Percentiles rank a stretch among this genome's conserved stretches.
These are phyloP conservation scores for Yasuhikotakia modesta DNA, from an alignment of 2,797 vertebrate species.

Conservation along the genomic window DNA sequence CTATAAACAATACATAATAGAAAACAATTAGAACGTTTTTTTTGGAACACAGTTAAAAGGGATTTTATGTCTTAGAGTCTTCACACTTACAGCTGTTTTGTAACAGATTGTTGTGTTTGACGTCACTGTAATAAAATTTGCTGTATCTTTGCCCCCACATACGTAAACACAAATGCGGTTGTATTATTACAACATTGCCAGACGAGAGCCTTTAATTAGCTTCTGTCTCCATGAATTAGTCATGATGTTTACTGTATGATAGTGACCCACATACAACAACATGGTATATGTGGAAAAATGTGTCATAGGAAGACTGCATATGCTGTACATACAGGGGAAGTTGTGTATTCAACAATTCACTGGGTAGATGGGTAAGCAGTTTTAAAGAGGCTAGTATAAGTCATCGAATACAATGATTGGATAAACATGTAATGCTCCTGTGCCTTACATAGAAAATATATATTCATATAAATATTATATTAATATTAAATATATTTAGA, in stretches of 20 bases:
- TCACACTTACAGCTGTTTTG: conserved; percentile 12
- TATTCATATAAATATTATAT: too few species aligned
- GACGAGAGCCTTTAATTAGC: conserved; percentile 50
- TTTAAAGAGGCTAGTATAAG: too few species aligned
- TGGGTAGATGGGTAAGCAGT: too few species aligned
- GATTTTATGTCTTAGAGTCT: neutral
- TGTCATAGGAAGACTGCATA: conserved; percentile 12
- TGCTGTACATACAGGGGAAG: conserved; percentile 5
- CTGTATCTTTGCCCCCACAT: neutral
- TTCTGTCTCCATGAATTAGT: conserved; percentile 44
- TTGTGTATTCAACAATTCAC: too few species aligned
- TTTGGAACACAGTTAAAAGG: neutral
- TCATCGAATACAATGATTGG: too few species aligned
- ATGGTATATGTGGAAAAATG: conserved; percentile 30
- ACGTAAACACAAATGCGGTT: neutral
- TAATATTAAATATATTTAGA: too few species aligned
- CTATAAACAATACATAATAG: conserved; percentile 1
- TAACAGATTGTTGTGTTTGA: conserved; percentile 3
- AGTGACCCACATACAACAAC: conserved; percentile 53
- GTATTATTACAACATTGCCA: conserved; percentile 25
- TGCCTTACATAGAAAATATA: too few species aligned
- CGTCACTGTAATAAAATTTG: neutral
- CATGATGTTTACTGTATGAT: conserved; percentile 53
- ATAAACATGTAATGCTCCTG: too few species aligned
- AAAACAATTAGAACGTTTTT: too few species aligned